Evolutionary conservation across 1,140 invertebrate species (phyloP).

Genomic region (Holcopasites calliopsidis): DNA sequence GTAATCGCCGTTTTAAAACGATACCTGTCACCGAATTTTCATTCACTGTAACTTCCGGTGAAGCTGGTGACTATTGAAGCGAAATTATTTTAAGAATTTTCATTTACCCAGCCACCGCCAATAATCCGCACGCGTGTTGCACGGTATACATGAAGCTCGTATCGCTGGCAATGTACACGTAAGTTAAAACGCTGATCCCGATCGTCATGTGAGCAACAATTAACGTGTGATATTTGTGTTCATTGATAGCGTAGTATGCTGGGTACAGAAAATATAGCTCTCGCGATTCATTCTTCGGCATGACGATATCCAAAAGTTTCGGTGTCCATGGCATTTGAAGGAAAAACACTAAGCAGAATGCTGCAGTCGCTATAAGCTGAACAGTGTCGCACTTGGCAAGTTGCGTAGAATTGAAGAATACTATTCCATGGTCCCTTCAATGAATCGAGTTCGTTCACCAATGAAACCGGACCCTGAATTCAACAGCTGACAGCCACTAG

Average conservation of each 20-base stretch:
- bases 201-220: background rate
- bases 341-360: background rate
- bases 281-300: background rate
- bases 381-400: no score
- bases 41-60: no score
- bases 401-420: no score
- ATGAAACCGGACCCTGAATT: no score
- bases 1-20: background rate
- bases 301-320: background rate
- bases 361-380: background rate
- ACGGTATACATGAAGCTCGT: background rate
- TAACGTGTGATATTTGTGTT: background rate
- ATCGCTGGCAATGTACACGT: background rate
- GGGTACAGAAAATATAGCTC: background rate
- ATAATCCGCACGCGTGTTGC: background rate
- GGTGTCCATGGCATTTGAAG: background rate
- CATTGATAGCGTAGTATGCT: background rate
- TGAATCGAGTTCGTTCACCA: no score
- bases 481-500: no score
- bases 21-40: background rate
- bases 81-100: background rate
- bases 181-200: background rate
- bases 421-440: no score
- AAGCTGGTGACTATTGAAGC: background rate
- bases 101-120: background rate